phyloP scores from a whole-genome alignment of 2,113 vertebrate genomes.

The Colossoma macropomum region DNA sequence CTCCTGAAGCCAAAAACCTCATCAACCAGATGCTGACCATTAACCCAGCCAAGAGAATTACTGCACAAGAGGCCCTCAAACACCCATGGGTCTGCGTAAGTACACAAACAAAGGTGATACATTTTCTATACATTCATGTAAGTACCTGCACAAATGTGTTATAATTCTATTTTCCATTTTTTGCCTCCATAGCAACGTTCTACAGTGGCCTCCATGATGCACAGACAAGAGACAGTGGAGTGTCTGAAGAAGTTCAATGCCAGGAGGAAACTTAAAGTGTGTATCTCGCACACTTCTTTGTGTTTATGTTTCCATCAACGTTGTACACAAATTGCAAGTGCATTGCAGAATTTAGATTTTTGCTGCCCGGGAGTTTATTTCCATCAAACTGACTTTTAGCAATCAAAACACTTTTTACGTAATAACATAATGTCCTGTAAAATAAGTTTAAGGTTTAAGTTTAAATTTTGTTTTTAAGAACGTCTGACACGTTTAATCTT shows the following conservation, averaged over 20 bases:
- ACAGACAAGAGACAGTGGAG: conserved; percentile 97
- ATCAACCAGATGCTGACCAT: conserved; percentile 99
- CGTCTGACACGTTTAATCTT: too few relatives aligned
- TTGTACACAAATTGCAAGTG: too few relatives aligned
- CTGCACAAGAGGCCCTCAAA: conserved; percentile 95
- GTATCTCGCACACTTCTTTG: conserved; percentile 22
- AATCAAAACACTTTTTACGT: too few relatives aligned
- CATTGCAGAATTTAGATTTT: too few relatives aligned
- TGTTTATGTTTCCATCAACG: too few relatives aligned
- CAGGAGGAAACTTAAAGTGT: conserved; percentile 95
- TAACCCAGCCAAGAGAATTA: conserved; percentile 97
- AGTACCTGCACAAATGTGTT: neutral
- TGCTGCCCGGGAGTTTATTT: too few relatives aligned
- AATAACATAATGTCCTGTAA: too few relatives aligned
- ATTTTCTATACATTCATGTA: neutral
- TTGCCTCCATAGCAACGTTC: conserved; percentile 88
- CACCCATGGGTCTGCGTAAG: conserved; percentile 99
- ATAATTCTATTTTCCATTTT: neutral
- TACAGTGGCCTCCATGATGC: conserved; percentile 98
- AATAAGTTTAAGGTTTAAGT: too few relatives aligned
- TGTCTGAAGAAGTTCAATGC: conserved; percentile 99
- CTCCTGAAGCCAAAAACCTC: conserved; percentile 96
- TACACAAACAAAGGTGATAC: conserved; percentile 59
- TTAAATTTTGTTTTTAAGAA: too few relatives aligned
- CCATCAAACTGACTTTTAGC: too few relatives aligned